A percentile compares a stretch with the other conserved stretches of the same genome.
These are phyloP conservation scores for Cyprinodon diabolis DNA, from an alignment of 2,797 vertebrate genomes.

Conservation along the genomic window DNA sequence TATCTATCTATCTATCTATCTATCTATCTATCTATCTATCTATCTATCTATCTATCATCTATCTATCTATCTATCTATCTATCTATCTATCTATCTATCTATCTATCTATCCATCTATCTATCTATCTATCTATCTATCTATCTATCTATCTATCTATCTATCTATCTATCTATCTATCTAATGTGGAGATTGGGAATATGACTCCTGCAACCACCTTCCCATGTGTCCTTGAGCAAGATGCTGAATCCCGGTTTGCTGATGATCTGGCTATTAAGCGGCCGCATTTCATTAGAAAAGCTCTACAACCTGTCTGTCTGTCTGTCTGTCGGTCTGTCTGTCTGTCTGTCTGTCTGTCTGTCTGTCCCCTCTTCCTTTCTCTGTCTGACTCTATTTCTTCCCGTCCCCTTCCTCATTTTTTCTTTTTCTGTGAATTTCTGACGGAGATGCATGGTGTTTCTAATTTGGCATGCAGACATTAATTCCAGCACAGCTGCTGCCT, in stretches of 20 bases:
- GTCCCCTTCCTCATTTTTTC: slow-evolving; percentile 49
- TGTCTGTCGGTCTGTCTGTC: too few relatives aligned
- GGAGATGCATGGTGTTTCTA: slow-evolving; percentile 89
- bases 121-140: slow-evolving; percentile 36
- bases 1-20: slow-evolving; percentile 37
- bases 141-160: slow-evolving; percentile 33
- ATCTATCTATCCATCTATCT: slow-evolving; percentile 31
- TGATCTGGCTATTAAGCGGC: too few relatives aligned
- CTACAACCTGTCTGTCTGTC: too few relatives aligned
- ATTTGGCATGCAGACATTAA: slow-evolving; percentile 91
- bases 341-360: too few relatives aligned
- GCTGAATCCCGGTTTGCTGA: too few relatives aligned
- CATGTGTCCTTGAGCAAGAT: too few relatives aligned
- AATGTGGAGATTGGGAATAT: too few relatives aligned
- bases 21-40: slow-evolving; percentile 21
- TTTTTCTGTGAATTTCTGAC: slow-evolving; percentile 80
- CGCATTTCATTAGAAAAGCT: too few relatives aligned
- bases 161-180: slow-evolving; percentile 25
- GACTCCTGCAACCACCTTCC: too few relatives aligned
- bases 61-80: slow-evolving; percentile 33
- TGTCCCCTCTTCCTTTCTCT: slow-evolving; percentile 26
- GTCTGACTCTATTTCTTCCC: slow-evolving; percentile 17
- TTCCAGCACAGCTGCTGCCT: slow-evolving; percentile 91
- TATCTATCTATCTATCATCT: slow-evolving; percentile 25
- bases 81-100: slow-evolving; percentile 39